These are phyloP conservation scores for Dinothrombium tinctorium DNA, from an alignment of 1,140 invertebrate genomes.

Conservation along the genomic window DNA sequence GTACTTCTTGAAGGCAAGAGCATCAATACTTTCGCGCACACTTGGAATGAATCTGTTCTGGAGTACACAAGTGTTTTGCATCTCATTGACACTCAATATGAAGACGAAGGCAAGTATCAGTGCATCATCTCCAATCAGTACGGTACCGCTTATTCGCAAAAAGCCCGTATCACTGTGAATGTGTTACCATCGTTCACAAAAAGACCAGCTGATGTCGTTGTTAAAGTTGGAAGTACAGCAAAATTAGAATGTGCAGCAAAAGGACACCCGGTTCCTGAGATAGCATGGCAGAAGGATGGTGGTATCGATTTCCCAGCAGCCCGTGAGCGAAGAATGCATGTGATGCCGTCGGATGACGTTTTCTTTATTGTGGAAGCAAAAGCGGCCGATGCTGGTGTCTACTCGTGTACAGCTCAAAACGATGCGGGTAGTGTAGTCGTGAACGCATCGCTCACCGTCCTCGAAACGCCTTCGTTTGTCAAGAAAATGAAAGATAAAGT, in stretches of 20 bases:
- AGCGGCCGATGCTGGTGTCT: constrained; percentile 60
- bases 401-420: constrained; percentile 80
- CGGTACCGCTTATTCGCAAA: constrained; percentile 65
- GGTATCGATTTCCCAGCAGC: constrained; percentile 84
- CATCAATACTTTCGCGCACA: constrained; percentile 17
- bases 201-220: constrained; percentile 54
- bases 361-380: constrained; percentile 79
- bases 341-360: constrained; percentile 67
- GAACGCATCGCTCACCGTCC: constrained; percentile 62
- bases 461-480: constrained; percentile 60
- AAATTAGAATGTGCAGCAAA: constrained; percentile 67
- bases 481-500: constrained; percentile 63
- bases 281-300: constrained; percentile 81
- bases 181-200: constrained; percentile 65
- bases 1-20: constrained; percentile 4
- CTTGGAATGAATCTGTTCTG: constrained; percentile 15
- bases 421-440: constrained; percentile 58
- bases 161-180: constrained; percentile 57
- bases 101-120: constrained; percentile 64
- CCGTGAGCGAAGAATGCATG: constrained; percentile 66
- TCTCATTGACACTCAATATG: constrained; percentile 42
- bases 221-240: constrained; percentile 59
- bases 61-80: constrained; percentile 37
- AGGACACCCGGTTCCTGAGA: constrained; percentile 63
- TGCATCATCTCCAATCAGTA: constrained; percentile 71